Conservation (phyloP, 2,113 vertebrate genomes). For the Triplophysa rosa region DNA sequence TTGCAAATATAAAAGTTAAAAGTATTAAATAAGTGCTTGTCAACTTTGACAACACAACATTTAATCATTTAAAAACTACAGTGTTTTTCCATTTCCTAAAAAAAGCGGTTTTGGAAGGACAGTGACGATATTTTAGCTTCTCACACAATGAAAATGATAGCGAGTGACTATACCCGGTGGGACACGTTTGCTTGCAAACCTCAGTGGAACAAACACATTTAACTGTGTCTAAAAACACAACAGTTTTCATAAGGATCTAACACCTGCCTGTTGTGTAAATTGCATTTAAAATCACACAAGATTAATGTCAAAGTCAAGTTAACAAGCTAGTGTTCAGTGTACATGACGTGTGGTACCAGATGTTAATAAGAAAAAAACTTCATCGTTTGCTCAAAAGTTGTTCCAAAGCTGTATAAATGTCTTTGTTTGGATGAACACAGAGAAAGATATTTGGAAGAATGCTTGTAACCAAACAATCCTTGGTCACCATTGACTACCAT, state of each 20-base stretch:
- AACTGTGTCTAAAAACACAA: neutral
- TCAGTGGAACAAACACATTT: neutral
- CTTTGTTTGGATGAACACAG: too few species aligned
- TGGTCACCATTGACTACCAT: too few species aligned
- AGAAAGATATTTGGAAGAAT: too few species aligned
- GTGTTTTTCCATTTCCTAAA: too few species aligned
- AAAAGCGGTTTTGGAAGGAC: too few species aligned
- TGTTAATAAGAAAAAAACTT: neutral
- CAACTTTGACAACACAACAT: too few species aligned
- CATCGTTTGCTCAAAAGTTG: too few species aligned
- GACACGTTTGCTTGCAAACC: neutral
- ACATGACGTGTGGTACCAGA: constrained; percentile 26
- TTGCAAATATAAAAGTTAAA: too few species aligned
- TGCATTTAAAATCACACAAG: constrained; percentile 39
- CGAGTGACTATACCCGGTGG: neutral
- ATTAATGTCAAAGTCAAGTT: constrained; percentile 25
- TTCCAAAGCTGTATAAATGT: too few species aligned
- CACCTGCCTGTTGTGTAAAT: constrained; percentile 41
- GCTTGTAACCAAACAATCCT: too few species aligned
- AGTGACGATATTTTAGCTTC: neutral
- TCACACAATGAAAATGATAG: neutral
- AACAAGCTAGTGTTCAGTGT: constrained; percentile 15
- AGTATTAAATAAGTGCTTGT: too few species aligned
- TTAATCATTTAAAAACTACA: too few species aligned
- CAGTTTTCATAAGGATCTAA: neutral